Evolutionary conservation across 2,797 vertebrate species (phyloP).

Genomic region (Manis javanica): DNA sequence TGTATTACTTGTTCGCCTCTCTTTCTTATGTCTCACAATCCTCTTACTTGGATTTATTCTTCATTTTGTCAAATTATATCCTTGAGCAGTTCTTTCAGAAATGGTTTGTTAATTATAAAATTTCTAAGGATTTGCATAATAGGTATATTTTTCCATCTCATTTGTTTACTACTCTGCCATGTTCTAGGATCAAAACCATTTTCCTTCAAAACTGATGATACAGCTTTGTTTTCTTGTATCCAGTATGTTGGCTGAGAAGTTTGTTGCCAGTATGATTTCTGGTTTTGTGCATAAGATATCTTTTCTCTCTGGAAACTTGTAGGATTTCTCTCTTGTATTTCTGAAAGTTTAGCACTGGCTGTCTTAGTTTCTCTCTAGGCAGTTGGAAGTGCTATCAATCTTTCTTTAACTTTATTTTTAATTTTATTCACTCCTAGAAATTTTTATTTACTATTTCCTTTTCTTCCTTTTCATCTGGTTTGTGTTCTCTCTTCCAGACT

Average conservation of each 20-base stretch:
- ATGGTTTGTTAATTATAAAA: background rate
- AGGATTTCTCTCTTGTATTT: background rate
- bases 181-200: background rate
- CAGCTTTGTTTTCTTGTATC: background rate
- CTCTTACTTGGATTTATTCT: background rate
- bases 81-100: background rate
- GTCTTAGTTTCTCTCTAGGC: background rate
- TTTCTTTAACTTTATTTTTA: background rate
- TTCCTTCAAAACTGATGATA: background rate
- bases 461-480: background rate
- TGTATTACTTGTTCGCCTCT: background rate
- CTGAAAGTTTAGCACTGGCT: background rate
- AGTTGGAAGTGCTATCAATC: background rate
- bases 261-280: background rate
- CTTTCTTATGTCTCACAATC: background rate
- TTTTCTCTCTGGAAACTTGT: background rate
- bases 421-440: background rate
- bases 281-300: background rate
- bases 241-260: background rate
- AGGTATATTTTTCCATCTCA: background rate
- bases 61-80: background rate
- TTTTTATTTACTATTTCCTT: background rate
- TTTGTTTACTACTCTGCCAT: background rate
- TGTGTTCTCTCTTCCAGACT: background rate
- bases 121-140: background rate